Conservation (phyloP, 92 coral and sea anemone species). For the Metridium senile region DNA sequence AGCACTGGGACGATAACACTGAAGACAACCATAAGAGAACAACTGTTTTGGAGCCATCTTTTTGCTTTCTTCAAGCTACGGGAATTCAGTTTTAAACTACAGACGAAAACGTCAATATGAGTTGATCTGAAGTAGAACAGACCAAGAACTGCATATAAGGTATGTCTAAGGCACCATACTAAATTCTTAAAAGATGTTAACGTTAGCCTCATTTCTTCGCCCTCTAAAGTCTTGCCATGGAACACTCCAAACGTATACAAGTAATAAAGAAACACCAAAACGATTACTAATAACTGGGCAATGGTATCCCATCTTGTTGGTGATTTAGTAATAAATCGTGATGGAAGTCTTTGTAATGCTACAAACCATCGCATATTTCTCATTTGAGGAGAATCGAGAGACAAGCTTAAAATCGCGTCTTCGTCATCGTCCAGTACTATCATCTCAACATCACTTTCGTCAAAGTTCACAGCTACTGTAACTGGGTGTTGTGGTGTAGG, state of each 20-base stretch:
- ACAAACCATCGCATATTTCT: background rate
- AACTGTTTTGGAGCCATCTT: conserved; percentile 15
- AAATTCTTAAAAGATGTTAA: conserved; percentile 58
- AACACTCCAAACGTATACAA: conserved; percentile 59
- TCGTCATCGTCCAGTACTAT: background rate
- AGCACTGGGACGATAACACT: conserved; percentile 45
- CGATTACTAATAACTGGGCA: background rate
- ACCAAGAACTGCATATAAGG: conserved; percentile 48
- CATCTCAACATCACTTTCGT: background rate
- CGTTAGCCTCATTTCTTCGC: conserved; percentile 50
- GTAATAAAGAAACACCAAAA: conserved; percentile 5
- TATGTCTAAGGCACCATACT: conserved; percentile 59
- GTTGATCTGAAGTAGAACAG: conserved; percentile 48
- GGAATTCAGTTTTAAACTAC: conserved; percentile 41
- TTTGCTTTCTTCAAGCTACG: conserved; percentile 47
- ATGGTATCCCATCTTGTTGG: background rate
- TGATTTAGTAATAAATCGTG: background rate
- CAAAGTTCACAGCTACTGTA: background rate
- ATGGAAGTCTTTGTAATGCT: conserved; percentile 14
- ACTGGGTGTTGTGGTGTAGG: background rate
- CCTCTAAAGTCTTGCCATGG: conserved; percentile 44
- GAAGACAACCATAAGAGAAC: conserved; percentile 9
- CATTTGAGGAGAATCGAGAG: conserved; percentile 1
- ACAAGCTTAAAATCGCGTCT: conserved; percentile 1
- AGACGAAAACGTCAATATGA: conserved; percentile 56